Evolutionary conservation across 1,140 invertebrate genomes (phyloP).

Genomic region (Ganaspis sp.): DNA sequence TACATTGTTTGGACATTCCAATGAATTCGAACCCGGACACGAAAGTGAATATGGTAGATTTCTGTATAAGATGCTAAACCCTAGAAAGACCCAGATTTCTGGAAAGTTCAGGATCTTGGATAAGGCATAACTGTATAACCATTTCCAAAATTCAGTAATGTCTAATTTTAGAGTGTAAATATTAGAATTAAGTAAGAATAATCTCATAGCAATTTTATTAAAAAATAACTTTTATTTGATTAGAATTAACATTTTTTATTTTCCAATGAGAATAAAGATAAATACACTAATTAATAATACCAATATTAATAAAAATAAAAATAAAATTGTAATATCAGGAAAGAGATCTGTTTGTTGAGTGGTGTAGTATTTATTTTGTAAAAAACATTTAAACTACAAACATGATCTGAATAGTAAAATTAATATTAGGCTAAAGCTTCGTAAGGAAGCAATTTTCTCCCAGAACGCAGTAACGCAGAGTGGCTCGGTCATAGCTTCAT

Average conservation of each 20-base stretch:
- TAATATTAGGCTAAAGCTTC: slow-evolving; percentile 60
- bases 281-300: not conserved
- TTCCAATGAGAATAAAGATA: not conserved
- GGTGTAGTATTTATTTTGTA: slow-evolving; percentile 65
- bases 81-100: too few species aligned
- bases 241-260: not conserved
- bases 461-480: slow-evolving; percentile 42
- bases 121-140: too few species aligned
- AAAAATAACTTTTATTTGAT: slow-evolving; percentile 20
- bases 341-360: not conserved
- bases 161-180: too few species aligned
- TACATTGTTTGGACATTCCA: too few species aligned
- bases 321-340: slow-evolving; percentile 30
- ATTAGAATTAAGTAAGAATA: too few species aligned
- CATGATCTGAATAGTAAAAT: slow-evolving; percentile 58
- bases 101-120: too few species aligned
- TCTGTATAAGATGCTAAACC: too few species aligned
- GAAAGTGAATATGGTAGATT: too few species aligned
- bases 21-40: too few species aligned
- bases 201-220: too few species aligned
- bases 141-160: too few species aligned
- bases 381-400: slow-evolving; percentile 69
- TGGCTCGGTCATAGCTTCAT: slow-evolving; percentile 61
- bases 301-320: too few species aligned
- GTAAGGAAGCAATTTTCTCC: slow-evolving; percentile 30